Conservation (phyloP, 2,888 invertebrate genomes). For the Hybos culiciformis region DNA sequence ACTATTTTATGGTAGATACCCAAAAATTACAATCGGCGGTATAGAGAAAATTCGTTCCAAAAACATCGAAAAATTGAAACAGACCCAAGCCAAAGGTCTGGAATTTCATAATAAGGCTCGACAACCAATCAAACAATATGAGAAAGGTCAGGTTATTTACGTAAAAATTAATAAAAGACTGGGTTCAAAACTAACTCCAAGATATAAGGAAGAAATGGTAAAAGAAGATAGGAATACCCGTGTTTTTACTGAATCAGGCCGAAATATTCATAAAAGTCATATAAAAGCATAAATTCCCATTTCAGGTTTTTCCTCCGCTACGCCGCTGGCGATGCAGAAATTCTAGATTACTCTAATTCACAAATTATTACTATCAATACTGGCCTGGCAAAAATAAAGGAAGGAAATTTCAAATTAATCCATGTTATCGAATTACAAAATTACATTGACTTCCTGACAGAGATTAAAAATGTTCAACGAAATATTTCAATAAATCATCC, state of each 20-base stretch:
- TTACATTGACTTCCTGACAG: neutral
- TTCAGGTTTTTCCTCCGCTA: neutral
- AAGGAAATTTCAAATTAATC: constrained; percentile 8
- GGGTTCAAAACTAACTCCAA: neutral
- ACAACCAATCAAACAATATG: constrained; percentile 3
- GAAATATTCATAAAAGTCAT: constrained; percentile 2
- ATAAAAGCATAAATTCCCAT: neutral
- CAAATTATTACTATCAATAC: constrained; percentile 5
- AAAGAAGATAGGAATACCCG: constrained; percentile 2
- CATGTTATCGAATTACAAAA: constrained; percentile 10
- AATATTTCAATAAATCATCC: neutral
- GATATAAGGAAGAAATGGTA: constrained; percentile 1
- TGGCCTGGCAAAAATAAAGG: constrained; percentile 7
- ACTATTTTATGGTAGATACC: constrained; percentile 4
- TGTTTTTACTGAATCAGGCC: constrained; percentile 1
- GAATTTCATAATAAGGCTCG: too few relatives aligned
- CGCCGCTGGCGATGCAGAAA: neutral
- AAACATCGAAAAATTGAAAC: constrained; percentile 1
- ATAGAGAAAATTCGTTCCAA: neutral
- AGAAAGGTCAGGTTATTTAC: constrained; percentile 1
- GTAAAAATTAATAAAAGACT: constrained; percentile 4
- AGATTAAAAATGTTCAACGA: neutral
- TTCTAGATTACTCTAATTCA: constrained; percentile 8
- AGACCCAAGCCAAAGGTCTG: neutral
- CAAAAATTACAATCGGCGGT: neutral